Evolutionary conservation across 2,888 invertebrate genomes (phyloP).

Genomic region (Spatulosminthurus flaviceps): DNA sequence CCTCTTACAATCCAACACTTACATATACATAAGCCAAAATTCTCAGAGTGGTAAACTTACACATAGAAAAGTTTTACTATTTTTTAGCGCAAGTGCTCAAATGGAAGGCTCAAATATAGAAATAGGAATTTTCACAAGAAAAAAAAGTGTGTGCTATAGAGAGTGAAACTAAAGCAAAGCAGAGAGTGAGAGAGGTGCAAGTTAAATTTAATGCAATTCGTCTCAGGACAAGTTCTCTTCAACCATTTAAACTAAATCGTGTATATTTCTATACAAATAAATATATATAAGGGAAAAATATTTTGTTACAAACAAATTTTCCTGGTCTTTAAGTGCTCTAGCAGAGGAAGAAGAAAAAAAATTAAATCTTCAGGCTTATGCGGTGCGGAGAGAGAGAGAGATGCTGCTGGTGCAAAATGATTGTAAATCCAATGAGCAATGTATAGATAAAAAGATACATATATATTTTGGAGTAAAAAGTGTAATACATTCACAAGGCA

Average conservation of each 20-base stretch:
- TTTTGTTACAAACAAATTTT: too few relatives aligned
- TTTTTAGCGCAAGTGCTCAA: too few relatives aligned
- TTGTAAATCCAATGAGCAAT: not conserved
- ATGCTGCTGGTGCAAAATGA: not conserved
- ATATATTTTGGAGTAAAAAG: not conserved
- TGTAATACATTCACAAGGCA: not conserved
- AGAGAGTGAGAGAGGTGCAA: not conserved
- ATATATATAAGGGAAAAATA: too few relatives aligned
- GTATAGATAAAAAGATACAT: not conserved
- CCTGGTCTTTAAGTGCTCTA: too few relatives aligned
- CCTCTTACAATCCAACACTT: too few relatives aligned
- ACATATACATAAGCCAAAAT: not conserved
- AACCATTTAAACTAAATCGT: not conserved
- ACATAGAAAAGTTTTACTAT: not conserved
- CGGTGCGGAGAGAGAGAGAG: too few relatives aligned
- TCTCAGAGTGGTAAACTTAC: not conserved
- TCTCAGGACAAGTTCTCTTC: not conserved
- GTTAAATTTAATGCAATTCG: not conserved
- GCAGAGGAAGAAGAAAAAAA: not conserved
- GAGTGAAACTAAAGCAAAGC: not conserved
- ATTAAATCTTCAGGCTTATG: not conserved
- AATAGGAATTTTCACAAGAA: not conserved
- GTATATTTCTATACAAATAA: not conserved
- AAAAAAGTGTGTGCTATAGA: not conserved
- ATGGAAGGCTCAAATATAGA: not conserved